phyloP scores from a whole-genome alignment of 37 sponge, comb jelly and placozoan species.

The Diacarnus erythraeanus region DNA sequence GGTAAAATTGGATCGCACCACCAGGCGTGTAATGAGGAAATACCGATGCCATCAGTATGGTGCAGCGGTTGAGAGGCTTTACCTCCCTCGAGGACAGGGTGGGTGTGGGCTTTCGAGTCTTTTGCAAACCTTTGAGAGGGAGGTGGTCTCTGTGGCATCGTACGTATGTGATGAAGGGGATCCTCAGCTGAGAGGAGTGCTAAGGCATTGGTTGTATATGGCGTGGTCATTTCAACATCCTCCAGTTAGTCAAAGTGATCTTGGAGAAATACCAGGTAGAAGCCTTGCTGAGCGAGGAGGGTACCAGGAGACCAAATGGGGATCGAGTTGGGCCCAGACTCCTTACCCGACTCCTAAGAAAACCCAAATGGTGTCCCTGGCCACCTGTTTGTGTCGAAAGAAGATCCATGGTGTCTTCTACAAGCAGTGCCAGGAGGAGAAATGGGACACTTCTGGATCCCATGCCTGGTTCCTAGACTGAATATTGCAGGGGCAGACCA shows the following conservation, averaged over 20 bases:
- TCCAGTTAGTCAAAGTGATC: too few relatives aligned
- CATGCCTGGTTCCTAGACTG: too few relatives aligned
- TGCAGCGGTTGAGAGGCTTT: background rate
- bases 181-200: background rate
- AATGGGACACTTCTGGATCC: too few relatives aligned
- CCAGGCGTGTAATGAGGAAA: background rate
- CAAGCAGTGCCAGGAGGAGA: too few relatives aligned
- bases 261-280: background rate
- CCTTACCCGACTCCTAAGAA: too few relatives aligned
- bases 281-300: too few relatives aligned
- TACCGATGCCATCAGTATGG: background rate
- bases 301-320: background rate
- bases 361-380: background rate
- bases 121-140: background rate
- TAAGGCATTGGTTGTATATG: too few relatives aligned
- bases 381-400: background rate
- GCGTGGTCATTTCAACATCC: too few relatives aligned
- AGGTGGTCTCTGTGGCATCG: background rate
- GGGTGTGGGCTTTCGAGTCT: background rate
- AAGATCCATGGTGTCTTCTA: background rate
- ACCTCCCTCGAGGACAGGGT: conserved; percentile 2
- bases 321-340: background rate
- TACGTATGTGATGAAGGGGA: background rate
- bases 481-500: too few relatives aligned
- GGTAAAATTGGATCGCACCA: background rate